Evolutionary conservation across 2,797 vertebrate genomes (phyloP).

Genomic region (Anabas testudineus): DNA sequence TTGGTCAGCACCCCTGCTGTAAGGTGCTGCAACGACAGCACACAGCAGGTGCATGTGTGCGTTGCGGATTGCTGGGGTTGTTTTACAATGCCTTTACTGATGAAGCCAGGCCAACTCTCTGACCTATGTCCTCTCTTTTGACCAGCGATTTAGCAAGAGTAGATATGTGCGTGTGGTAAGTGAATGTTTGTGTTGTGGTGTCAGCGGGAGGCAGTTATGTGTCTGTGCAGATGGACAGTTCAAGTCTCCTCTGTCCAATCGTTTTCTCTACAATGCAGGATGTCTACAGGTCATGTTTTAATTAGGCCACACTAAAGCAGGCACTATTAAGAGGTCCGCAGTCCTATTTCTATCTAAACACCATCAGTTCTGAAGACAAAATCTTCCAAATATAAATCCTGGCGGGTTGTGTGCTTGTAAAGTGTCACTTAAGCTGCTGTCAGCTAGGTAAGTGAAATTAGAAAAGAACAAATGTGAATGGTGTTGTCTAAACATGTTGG

Average conservation of each 20-base stretch:
- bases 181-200: slow-evolving; percentile 32
- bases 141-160: slow-evolving; percentile 44
- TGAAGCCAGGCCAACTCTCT: slow-evolving; percentile 40
- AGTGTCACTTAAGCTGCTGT: neutral
- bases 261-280: slow-evolving; percentile 1
- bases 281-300: neutral
- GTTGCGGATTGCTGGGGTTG: slow-evolving; percentile 35
- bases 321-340: neutral
- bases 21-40: slow-evolving; percentile 44
- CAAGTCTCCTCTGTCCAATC: slow-evolving; percentile 18
- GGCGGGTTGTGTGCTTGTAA: neutral
- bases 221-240: slow-evolving; percentile 51
- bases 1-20: slow-evolving; percentile 50
- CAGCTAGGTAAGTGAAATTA: neutral
- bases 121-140: slow-evolving; percentile 55
- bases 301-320: neutral
- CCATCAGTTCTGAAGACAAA: too few species aligned
- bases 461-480: neutral
- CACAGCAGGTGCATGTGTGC: slow-evolving; percentile 48
- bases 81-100: slow-evolving; percentile 37
- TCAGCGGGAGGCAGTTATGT: slow-evolving; percentile 29
- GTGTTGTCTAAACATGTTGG: neutral
- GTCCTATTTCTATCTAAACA: too few species aligned
- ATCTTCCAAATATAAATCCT: neutral
- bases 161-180: slow-evolving; percentile 37